These are phyloP conservation scores for Drosophila aff. DNA, from an alignment of 1,140 invertebrate genomes.

Conservation along the genomic window DNA sequence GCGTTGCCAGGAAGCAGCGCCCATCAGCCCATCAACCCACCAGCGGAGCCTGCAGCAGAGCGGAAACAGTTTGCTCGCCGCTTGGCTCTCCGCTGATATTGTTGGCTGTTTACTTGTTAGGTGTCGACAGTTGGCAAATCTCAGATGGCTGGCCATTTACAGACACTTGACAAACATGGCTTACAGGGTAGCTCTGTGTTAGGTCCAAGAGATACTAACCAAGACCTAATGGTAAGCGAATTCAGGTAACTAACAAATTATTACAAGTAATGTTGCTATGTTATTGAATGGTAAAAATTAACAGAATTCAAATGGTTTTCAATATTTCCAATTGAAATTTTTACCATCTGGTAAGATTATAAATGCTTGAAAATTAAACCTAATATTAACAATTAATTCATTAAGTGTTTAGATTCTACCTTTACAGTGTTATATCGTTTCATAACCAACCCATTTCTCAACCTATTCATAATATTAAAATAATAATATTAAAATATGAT, in stretches of 20 bases:
- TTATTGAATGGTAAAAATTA: too few relatives aligned
- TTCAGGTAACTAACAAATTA: not conserved
- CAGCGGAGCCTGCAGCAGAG: conserved; percentile 58
- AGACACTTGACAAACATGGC: conserved; percentile 51
- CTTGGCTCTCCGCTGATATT: conserved; percentile 22
- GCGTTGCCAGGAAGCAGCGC: conserved; percentile 13
- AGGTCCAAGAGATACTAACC: conserved; percentile 5
- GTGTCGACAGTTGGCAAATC: conserved; percentile 25
- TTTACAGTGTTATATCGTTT: too few relatives aligned
- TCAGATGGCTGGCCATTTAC: conserved; percentile 39
- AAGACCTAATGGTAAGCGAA: not conserved
- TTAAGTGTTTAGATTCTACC: too few relatives aligned
- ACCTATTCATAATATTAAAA: too few relatives aligned
- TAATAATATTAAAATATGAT: too few relatives aligned
- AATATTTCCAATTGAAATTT: too few relatives aligned
- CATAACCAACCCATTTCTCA: too few relatives aligned
- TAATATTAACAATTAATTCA: too few relatives aligned
- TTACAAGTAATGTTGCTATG: too few relatives aligned
- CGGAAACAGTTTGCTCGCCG: conserved; percentile 61
- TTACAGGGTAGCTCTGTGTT: conserved; percentile 11
- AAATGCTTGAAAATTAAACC: too few relatives aligned
- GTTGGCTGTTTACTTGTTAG: conserved; percentile 21
- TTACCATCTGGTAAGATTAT: too few relatives aligned
- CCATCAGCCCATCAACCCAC: conserved; percentile 22
- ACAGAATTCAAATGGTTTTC: too few relatives aligned